Base-by-base conservation (phyloP, 2,113 vertebrate species). In the Actenoides hombroni region DNA sequence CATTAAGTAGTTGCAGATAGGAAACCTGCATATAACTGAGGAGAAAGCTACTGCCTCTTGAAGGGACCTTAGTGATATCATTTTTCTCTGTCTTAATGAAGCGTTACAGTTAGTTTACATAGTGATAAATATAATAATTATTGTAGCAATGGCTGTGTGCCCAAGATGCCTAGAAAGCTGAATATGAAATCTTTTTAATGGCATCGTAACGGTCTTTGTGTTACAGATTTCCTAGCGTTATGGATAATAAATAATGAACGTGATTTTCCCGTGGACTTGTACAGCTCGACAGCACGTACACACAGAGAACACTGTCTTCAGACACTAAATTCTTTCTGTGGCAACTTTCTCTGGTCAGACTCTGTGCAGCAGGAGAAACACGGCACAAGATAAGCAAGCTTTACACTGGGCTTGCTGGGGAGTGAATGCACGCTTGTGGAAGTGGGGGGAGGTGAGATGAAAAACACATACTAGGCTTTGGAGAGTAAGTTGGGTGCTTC, bases 101-200 rank as follows among this genome's bases (percentile, higher is more conserved):
- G 96, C 97, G 94, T 97, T 97, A 95, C 91, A 65, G 94, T 96
- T 97, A 74, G 79, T 98, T 98, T 98, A 97, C 97, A 88, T 94
- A 94, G 97, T 83, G 94, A 98, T 98, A 98, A 97, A 97, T 97
- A 97, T 74, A 97, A 96, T 97, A 95, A 97, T 98, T 97, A 97
- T 87, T 94, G 65, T 91, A 95, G 88, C 0, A 2, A 33, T 97
- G 97, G 97, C 97, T 94, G 91, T 79, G 92, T 97, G 97, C 98
- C 98, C 88, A 71, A 97, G 95, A 94, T 92, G 93, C 94, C 96
- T 97, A 31, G 81, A 96, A 96, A 95, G 91, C 95, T 83, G 95
- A 97, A 96, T 60, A 67, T 94, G 91, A 85, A 95, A 95, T 96
- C 97, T 97, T 96, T 96, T 92, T 97, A 98, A 96, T 97, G 93